These are phyloP conservation scores for Channallabes apus DNA, from an alignment of 2,797 vertebrate species.

Conservation along the genomic window DNA sequence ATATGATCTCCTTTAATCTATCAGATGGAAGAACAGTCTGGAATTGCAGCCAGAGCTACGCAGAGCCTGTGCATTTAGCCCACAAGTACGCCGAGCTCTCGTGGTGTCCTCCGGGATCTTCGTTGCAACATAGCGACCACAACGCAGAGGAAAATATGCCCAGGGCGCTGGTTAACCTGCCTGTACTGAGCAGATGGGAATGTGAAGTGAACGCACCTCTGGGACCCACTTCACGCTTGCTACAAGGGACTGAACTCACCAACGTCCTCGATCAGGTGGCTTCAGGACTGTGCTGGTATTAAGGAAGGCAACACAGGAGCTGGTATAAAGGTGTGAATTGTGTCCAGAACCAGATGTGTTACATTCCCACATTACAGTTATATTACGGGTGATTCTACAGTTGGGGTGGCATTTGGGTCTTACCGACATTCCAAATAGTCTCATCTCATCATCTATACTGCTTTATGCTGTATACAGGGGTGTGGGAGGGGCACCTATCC, in stretches of 20 bases:
- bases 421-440: background rate
- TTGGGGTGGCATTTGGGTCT: background rate
- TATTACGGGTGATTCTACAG: background rate
- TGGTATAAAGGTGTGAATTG: background rate
- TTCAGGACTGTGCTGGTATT: slow-evolving; percentile 46
- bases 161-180: slow-evolving; percentile 37
- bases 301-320: background rate
- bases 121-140: slow-evolving; percentile 20
- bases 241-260: slow-evolving; percentile 61
- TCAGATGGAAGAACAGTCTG: slow-evolving; percentile 34
- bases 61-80: slow-evolving; percentile 45
- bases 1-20: background rate
- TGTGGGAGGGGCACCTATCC: no score
- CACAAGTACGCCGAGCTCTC: slow-evolving; percentile 25
- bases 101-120: slow-evolving; percentile 5
- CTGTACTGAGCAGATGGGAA: slow-evolving; percentile 58
- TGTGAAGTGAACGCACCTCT: slow-evolving; percentile 65
- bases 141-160: background rate
- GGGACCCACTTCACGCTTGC: slow-evolving; percentile 55
- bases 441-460: no score
- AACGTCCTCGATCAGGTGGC: slow-evolving; percentile 60
- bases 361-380: background rate
- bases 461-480: no score
- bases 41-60: background rate
- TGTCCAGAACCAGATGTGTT: background rate